Base-by-base conservation (phyloP, 2,797 vertebrate species). In the Ctenopoma kingsleyae region DNA sequence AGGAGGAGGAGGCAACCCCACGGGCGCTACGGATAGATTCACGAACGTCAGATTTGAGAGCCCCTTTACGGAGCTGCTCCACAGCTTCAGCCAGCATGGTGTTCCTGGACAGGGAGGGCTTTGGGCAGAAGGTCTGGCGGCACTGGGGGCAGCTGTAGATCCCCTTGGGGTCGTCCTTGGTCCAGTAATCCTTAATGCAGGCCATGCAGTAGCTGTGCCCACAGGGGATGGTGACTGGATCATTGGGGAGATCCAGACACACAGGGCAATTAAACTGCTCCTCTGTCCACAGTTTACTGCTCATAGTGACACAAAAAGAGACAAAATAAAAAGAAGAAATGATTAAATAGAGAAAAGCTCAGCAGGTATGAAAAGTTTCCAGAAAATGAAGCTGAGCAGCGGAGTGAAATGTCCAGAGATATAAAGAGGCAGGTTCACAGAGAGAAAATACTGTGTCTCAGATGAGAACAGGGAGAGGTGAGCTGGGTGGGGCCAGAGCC, bases 241-340 rank as follows among this genome's bases (percentile, higher is more conserved):
- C 93, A 0, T 87, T 90, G 5, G 94, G 94, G 11, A 95, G 88
- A 23, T 95, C 94, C 82, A 95, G 87, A 55, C 94, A 95, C 66
- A 95, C 92, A 0, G 94, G 94, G 75, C 94, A 95, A 91, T 95
- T 95, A 32, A 95, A 95, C 92, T 95, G 94, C 92, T 95, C 94
- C 76, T 95, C 93, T 0, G 93, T 95, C 93, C 93, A 95, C 53
- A 94, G 77, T 25, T 87, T 92, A 12, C 20, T 1, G 44, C 89
- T 91, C 93, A 94, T 93, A 16, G 17, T 76, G 53, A n/a, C 7
- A 5, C 47, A 11, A 43, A 5, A 30, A 30, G 23, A 20, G 12
- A 38, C 9, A 52, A 22, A 27, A 10, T 1, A 4, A 3, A 13
- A n/a, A 12, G 1, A 3, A 19, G 2, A 46, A 23, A 7, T 12